Percentiles rank a stretch among this genome's conserved stretches.
Evolutionary conservation across 2,888 invertebrate species (phyloP).

Genomic region (Tinea semifulvella): DNA sequence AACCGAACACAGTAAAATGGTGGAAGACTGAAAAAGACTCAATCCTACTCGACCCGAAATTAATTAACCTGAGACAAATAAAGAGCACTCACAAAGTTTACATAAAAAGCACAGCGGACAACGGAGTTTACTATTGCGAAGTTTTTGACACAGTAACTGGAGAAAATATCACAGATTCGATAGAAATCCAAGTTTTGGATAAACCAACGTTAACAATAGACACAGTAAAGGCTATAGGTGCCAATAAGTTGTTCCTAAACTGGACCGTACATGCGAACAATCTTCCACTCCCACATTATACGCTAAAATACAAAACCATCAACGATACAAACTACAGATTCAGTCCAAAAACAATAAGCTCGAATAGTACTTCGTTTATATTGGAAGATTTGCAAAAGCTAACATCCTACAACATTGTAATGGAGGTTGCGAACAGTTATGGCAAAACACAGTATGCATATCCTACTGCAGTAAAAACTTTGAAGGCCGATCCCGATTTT

Average conservation of each 20-base stretch:
- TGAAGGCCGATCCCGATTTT: constrained; percentile 78
- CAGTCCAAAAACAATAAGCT: constrained; percentile 67
- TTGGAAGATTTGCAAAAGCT: constrained; percentile 71
- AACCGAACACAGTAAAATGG: constrained; percentile 42
- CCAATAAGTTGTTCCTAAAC: constrained; percentile 78
- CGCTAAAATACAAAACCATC: constrained; percentile 59
- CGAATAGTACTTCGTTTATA: constrained; percentile 73
- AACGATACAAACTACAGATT: constrained; percentile 39
- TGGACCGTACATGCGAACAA: constrained; percentile 86
- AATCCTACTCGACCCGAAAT: constrained; percentile 22
- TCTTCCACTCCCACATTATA: constrained; percentile 69
- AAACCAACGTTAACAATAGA: constrained; percentile 76
- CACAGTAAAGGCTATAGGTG: constrained; percentile 78
- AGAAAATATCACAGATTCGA: constrained; percentile 44
- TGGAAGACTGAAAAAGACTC: constrained; percentile 30
- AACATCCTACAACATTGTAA: constrained; percentile 72
- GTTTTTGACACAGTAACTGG: constrained; percentile 35
- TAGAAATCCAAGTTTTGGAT: constrained; percentile 70
- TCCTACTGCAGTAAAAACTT: constrained; percentile 66
- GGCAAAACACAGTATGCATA: constrained; percentile 67
- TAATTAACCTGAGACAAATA: constrained; percentile 64
- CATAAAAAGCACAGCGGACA: constrained; percentile 70
- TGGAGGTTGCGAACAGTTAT: constrained; percentile 73
- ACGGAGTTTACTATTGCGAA: constrained; percentile 66
- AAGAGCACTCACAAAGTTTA: constrained; percentile 60